These are phyloP conservation scores for Salvelinus sp. DNA, from an alignment of 2,113 vertebrate genomes.

Conservation along the genomic window DNA sequence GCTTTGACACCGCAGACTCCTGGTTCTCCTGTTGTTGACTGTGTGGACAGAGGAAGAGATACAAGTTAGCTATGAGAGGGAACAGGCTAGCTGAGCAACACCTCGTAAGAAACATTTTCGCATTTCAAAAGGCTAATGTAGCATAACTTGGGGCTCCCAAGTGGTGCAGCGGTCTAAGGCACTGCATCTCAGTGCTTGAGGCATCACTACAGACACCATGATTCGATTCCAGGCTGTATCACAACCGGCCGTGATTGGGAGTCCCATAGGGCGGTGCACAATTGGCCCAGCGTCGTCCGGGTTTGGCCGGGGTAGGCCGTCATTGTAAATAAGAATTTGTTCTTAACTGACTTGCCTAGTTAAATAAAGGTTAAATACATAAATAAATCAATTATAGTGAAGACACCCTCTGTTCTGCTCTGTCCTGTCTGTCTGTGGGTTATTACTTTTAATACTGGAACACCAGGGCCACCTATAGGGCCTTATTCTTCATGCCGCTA, in stretches of 20 bases:
- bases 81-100: not conserved
- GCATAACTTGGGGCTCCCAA: not conserved
- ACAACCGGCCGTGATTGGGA: too few species aligned
- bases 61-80: not conserved
- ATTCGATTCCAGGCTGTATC: too few species aligned
- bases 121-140: not conserved
- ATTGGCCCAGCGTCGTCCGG: too few species aligned
- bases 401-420: slow-evolving; percentile 1
- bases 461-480: slow-evolving; percentile 5
- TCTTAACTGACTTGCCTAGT: too few species aligned
- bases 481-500: slow-evolving; percentile 3
- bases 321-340: too few species aligned
- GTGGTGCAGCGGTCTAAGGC: too few species aligned
- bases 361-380: too few species aligned
- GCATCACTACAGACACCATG: too few species aligned
- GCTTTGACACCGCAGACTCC: slow-evolving; percentile 77
- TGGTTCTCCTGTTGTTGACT: slow-evolving; percentile 82
- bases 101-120: not conserved
- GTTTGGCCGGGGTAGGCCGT: too few species aligned
- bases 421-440: not conserved
- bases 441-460: slow-evolving; percentile 13
- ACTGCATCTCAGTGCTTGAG: too few species aligned
- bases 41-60: slow-evolving; percentile 35
- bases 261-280: too few species aligned
- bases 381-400: too few species aligned